phyloP scores from a whole-genome alignment of 2,888 invertebrate species.

The Galerucella nymphaeae region DNA sequence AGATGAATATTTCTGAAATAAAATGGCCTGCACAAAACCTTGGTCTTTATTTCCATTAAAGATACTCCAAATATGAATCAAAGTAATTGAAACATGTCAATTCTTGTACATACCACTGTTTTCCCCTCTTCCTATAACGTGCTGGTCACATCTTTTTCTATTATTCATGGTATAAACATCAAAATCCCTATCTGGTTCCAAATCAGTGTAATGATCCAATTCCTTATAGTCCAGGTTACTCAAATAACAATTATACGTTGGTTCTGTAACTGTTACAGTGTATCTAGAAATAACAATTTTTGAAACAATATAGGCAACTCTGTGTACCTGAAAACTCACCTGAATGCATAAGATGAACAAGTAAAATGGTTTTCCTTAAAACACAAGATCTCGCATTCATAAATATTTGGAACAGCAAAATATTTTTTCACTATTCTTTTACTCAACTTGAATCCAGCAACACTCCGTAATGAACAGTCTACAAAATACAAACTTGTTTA shows the following conservation, averaged over 20 bases:
- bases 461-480: conserved; percentile 82
- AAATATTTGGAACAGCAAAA: conserved; percentile 74
- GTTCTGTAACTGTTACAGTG: conserved; percentile 64
- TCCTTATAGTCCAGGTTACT: conserved; percentile 78
- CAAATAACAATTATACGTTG: conserved; percentile 81
- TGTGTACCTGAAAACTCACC: conserved; percentile 64
- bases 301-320: not conserved
- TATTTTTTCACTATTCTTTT: conserved; percentile 76
- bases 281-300: conserved; percentile 30
- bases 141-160: conserved; percentile 65
- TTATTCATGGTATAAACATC: conserved; percentile 83
- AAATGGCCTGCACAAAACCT: no score
- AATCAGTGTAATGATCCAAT: conserved; percentile 78
- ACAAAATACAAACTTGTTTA: conserved; percentile 43
- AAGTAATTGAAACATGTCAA: no score
- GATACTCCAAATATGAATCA: no score
- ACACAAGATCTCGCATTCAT: conserved; percentile 82
- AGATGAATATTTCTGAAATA: no score
- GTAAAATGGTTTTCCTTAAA: conserved; percentile 76
- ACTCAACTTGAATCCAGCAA: conserved; percentile 80
- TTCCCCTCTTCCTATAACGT: conserved; percentile 62
- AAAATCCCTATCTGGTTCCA: conserved; percentile 79
- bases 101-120: conserved; percentile 60
- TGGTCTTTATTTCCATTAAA: no score
- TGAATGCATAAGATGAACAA: conserved; percentile 82